A percentile compares a stretch with the other conserved stretches of the same genome.
These are phyloP conservation scores for Ceratothoa steindachneri DNA, from an alignment of 2,888 invertebrate species.

Conservation along the genomic window DNA sequence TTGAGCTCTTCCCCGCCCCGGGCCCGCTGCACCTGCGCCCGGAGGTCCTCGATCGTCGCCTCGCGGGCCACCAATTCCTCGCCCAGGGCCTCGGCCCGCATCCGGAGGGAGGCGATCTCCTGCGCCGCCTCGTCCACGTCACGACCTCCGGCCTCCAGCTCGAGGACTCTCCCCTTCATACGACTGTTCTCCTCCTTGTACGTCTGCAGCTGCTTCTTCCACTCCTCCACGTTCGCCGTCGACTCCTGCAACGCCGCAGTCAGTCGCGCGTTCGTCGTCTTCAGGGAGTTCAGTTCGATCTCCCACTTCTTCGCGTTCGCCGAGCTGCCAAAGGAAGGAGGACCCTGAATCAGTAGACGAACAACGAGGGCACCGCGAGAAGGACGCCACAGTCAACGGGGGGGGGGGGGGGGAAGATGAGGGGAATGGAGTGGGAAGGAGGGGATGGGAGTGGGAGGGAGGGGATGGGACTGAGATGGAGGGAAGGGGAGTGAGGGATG, in stretches of 20 bases:
- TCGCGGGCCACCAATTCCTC: conserved; percentile 34
- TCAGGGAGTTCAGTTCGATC: conserved; percentile 88
- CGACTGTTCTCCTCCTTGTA: conserved; percentile 74
- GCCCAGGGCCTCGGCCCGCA: conserved; percentile 31
- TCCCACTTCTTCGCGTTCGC: conserved; percentile 99
- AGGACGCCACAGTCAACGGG: background rate
- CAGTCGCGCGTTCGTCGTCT: conserved; percentile 90
- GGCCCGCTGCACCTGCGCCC: conserved; percentile 31
- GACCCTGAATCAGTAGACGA: background rate
- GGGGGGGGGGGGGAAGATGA: too few species aligned
- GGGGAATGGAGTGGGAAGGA: too few species aligned
- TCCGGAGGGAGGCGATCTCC: conserved; percentile 35
- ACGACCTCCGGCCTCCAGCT: conserved; percentile 51
- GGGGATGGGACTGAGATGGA: too few species aligned
- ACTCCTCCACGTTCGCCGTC: conserved; percentile 95
- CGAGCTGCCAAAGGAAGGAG: conserved; percentile 64
- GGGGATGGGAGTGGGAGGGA: too few species aligned
- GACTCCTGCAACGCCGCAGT: conserved; percentile 92
- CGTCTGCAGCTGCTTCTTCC: conserved; percentile 88
- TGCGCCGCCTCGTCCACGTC: conserved; percentile 31
- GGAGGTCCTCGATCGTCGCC: conserved; percentile 35
- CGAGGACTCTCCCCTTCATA: conserved; percentile 59
- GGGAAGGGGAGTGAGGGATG: too few species aligned
- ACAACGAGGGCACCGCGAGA: background rate
- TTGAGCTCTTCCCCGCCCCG: conserved; percentile 41